phyloP scores from a whole-genome alignment of 2,113 vertebrate species.

The Aythya baeri region DNA sequence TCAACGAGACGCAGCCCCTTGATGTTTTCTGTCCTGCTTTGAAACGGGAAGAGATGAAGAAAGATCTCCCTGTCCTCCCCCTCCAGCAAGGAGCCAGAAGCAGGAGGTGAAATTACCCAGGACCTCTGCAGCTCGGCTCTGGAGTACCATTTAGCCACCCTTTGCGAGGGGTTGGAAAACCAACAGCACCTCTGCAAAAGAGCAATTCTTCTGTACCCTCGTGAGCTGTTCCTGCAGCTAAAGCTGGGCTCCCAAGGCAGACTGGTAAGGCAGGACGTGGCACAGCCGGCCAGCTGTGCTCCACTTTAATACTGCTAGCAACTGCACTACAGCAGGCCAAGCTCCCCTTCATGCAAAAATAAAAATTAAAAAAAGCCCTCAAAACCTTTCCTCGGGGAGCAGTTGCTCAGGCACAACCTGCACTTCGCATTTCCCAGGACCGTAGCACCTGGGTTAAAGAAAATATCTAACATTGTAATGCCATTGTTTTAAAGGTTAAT shows the following conservation, averaged over 20 bases:
- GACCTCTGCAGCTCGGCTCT: background rate
- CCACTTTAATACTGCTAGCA: background rate
- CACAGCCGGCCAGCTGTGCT: background rate
- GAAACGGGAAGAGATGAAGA: background rate
- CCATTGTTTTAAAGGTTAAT: constrained; percentile 71
- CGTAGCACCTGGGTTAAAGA: background rate
- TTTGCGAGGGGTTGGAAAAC: background rate
- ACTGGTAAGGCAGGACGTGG: background rate
- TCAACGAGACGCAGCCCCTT: background rate
- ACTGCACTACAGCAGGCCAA: background rate
- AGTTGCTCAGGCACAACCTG: background rate
- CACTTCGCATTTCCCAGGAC: background rate
- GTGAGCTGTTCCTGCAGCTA: background rate
- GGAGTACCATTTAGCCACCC: background rate
- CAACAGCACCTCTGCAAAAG: background rate
- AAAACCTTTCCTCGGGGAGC: background rate
- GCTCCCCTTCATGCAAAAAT: background rate
- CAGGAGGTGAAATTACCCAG: background rate
- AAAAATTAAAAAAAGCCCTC: background rate
- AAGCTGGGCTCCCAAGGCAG: background rate
- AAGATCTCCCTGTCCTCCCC: background rate
- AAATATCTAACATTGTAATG: constrained; percentile 35
- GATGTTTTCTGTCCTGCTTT: background rate
- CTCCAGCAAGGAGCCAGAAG: background rate
- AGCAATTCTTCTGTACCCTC: background rate